These are phyloP conservation scores for Cryptophagus acutangulus DNA, from an alignment of 2,888 invertebrate species.

Conservation along the genomic window DNA sequence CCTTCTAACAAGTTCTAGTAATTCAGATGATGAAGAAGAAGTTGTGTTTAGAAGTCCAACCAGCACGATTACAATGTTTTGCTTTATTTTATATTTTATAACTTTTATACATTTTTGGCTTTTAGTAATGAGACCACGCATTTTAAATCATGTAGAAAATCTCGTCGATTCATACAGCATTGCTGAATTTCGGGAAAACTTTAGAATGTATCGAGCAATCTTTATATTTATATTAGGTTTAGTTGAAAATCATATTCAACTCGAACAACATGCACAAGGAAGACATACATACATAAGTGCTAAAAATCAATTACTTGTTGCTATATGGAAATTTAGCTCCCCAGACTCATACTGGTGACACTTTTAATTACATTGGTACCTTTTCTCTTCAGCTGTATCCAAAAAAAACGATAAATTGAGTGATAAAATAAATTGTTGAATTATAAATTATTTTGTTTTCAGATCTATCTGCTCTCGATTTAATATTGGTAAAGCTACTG, in stretches of 20 bases:
- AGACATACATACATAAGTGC: conserved; percentile 14
- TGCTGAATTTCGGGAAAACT: conserved; percentile 10
- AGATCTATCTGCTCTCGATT: conserved; percentile 26
- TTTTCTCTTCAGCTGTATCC: conserved; percentile 3
- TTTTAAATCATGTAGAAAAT: neutral
- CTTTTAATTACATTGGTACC: neutral
- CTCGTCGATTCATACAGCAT: conserved; percentile 7
- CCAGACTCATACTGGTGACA: conserved; percentile 22
- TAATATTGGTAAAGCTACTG: conserved; percentile 25
- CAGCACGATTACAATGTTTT: too few species aligned
- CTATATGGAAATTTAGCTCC: conserved; percentile 21
- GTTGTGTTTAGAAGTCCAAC: neutral
- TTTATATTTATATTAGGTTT: conserved; percentile 7
- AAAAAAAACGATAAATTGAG: too few species aligned
- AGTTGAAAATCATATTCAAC: conserved; percentile 21
- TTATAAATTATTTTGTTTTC: too few species aligned
- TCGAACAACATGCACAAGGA: conserved; percentile 13
- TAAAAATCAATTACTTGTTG: conserved; percentile 16
- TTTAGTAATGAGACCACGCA: neutral
- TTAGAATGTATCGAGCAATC: conserved; percentile 8
- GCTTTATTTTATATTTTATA: too few species aligned
- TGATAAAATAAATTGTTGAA: too few species aligned
- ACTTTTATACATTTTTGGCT: too few species aligned
- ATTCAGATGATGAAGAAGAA: conserved; percentile 1
- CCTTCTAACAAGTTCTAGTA: neutral